phyloP scores from a whole-genome alignment of 2,113 vertebrate species.

The Chauna torquata region DNA sequence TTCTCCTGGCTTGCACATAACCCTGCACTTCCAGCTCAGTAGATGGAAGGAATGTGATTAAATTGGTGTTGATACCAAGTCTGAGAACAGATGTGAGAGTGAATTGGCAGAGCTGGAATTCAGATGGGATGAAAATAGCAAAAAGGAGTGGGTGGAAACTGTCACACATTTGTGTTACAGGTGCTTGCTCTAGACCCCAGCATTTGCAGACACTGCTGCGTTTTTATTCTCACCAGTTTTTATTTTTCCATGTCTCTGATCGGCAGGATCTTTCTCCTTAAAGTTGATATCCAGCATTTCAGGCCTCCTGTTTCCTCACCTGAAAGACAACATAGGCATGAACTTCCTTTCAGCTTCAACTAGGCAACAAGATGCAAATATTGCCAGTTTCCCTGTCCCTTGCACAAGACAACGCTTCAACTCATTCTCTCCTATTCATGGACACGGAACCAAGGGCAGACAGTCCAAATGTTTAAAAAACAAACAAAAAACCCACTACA shows the following conservation, averaged over 20 bases:
- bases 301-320: not conserved
- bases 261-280: not conserved
- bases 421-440: not conserved
- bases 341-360: not conserved
- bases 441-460: not conserved
- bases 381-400: not conserved
- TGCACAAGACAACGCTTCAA: not conserved
- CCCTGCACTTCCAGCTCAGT: conserved; percentile 17
- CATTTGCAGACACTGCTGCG: not conserved
- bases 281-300: not conserved
- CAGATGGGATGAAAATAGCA: conserved; percentile 51
- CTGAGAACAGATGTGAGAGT: conserved; percentile 58
- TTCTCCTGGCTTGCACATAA: not conserved
- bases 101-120: conserved; percentile 48
- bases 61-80: conserved; percentile 10
- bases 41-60: conserved; percentile 54
- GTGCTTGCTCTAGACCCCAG: conserved; percentile 45
- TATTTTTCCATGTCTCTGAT: not conserved
- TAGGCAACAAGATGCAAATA: not conserved
- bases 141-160: conserved; percentile 31
- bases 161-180: conserved; percentile 48
- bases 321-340: not conserved
- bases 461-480: not conserved
- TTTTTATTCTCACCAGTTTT: not conserved
- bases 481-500: not conserved